A percentile compares a stretch with the other conserved stretches of the same genome.
Evolutionary conservation across 2,113 vertebrate species (phyloP).

Genomic region (western clawed frog (Xenopus tropicalis)): DNA sequence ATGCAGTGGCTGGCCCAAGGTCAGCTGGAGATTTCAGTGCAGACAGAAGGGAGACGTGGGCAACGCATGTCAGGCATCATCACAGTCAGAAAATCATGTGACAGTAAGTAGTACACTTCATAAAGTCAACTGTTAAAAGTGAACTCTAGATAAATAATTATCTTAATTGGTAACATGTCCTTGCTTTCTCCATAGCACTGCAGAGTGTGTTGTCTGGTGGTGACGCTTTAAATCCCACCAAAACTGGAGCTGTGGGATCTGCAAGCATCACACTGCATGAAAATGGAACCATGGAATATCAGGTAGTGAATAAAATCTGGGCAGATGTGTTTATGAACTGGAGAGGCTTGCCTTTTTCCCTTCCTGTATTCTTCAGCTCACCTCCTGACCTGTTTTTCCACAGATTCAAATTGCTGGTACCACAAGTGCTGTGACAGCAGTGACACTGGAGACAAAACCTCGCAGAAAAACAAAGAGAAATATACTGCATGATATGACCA

Average conservation of each 20-base stretch:
- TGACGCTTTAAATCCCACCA: conserved; percentile 75
- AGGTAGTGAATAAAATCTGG: conserved; percentile 62
- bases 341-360: not conserved
- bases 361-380: not conserved
- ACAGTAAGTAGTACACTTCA: conserved; percentile 73
- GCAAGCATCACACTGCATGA: conserved; percentile 79
- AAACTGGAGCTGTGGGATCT: conserved; percentile 86
- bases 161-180: not conserved
- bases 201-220: conserved; percentile 92
- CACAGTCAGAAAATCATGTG: conserved; percentile 81
- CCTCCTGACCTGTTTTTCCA: not conserved
- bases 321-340: no score
- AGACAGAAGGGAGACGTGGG: conserved; percentile 62
- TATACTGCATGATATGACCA: conserved; percentile 77
- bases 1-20: conserved; percentile 88
- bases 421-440: conserved; percentile 70
- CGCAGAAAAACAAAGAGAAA: conserved; percentile 81
- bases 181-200: conserved; percentile 64
- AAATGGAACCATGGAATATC: conserved; percentile 88
- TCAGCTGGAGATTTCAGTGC: conserved; percentile 79
- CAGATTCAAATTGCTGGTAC: conserved; percentile 87
- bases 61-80: conserved; percentile 78
- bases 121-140: not conserved
- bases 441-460: conserved; percentile 91
- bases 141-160: not conserved